Conservation (phyloP, 2,888 invertebrate species). For the Panopea generosa region DNA sequence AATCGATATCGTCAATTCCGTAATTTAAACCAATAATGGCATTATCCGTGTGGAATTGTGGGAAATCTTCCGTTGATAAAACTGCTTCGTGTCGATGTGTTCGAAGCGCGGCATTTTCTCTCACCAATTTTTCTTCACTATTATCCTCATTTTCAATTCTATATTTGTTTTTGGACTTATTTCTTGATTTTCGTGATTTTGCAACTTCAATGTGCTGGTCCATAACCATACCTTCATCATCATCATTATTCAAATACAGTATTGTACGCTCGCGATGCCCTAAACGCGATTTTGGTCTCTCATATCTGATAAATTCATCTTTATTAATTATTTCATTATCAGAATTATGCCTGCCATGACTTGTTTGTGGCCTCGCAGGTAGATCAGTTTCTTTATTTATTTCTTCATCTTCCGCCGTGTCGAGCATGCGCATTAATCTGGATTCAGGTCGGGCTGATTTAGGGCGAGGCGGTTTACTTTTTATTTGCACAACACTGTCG, state of each 20-base stretch:
- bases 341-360: conserved; percentile 25
- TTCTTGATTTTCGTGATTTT: too few species aligned
- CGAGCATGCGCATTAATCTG: conserved; percentile 21
- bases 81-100: too few species aligned
- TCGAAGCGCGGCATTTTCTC: too few species aligned
- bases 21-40: conserved; percentile 42
- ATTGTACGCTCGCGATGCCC: conserved; percentile 5
- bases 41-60: conserved; percentile 1
- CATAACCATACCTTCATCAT: too few species aligned
- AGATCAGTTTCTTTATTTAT: neutral
- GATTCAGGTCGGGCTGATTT: conserved; percentile 41
- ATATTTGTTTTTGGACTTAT: too few species aligned
- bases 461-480: neutral
- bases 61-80: too few species aligned
- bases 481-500: neutral
- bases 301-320: neutral
- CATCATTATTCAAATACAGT: too few species aligned
- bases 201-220: too few species aligned
- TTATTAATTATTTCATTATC: neutral
- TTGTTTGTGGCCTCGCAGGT: conserved; percentile 40
- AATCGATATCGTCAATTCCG: conserved; percentile 56
- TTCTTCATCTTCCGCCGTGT: neutral
- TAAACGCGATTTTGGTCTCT: conserved; percentile 36
- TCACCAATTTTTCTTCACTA: too few species aligned
- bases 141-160: too few species aligned